Percentiles rank a stretch among this genome's conserved stretches.
Evolutionary conservation across 30 jellyfish, hydroid and myxozoan species (phyloP).

Genomic region (Mastigias papua): DNA sequence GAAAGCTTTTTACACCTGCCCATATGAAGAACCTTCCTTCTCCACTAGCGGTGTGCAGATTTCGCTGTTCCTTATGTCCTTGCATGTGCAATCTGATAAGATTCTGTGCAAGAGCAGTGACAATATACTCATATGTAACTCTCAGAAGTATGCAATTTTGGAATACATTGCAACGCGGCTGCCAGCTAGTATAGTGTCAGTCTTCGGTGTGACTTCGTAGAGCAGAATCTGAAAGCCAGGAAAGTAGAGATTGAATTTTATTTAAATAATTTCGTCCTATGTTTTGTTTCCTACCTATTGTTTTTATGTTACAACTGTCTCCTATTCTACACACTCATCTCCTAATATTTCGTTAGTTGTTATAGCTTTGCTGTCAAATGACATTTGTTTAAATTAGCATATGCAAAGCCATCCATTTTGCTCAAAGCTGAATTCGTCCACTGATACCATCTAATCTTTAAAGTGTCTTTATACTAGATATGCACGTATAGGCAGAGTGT

Average conservation of each 20-base stretch:
- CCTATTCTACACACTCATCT: too few relatives aligned
- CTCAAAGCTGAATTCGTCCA: too few relatives aligned
- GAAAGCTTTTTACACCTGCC: slow-evolving; percentile 18
- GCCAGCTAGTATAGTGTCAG: neutral
- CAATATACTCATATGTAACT: neutral
- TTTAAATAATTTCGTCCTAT: too few relatives aligned
- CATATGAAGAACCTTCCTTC: neutral
- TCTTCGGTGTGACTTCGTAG: neutral
- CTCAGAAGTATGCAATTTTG: neutral
- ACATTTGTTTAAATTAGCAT: too few relatives aligned
- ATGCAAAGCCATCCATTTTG: too few relatives aligned
- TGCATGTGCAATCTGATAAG: neutral
- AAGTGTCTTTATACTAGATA: too few relatives aligned
- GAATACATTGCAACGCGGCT: neutral
- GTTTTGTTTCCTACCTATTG: neutral
- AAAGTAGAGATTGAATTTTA: neutral
- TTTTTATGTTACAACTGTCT: too few relatives aligned
- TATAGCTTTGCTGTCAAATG: too few relatives aligned
- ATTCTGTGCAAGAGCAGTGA: neutral
- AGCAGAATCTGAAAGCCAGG: neutral
- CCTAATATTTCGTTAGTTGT: too few relatives aligned
- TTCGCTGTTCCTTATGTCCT: neutral
- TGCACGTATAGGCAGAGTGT: too few relatives aligned
- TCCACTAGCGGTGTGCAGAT: neutral
- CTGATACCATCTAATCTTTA: too few relatives aligned